A percentile compares a stretch with the other conserved stretches of the same genome.
Conservation (phyloP, 2,113 vertebrate species). For the Tragelaphus scriptus region DNA sequence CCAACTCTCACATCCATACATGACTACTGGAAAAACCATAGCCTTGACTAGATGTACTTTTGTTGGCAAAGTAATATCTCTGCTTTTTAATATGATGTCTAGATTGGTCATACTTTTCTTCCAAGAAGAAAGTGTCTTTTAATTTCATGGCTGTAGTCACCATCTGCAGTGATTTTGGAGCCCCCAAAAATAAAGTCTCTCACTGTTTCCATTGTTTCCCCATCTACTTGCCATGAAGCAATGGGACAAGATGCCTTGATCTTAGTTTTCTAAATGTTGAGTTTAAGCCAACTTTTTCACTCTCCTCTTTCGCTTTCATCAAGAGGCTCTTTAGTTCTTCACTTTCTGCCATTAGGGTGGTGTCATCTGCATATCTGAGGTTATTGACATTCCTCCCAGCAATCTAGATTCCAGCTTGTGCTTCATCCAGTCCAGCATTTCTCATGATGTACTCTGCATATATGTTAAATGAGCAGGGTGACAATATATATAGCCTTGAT, state of each 20-base stretch:
- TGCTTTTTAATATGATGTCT: background rate
- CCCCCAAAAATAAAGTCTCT: rapidly evolving
- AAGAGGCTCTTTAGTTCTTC: background rate
- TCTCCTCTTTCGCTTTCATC: background rate
- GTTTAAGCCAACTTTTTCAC: background rate
- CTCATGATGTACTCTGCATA: background rate
- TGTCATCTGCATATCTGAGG: background rate
- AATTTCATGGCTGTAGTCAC: background rate
- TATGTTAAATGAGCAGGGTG: background rate
- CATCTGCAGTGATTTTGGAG: background rate
- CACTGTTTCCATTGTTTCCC: background rate
- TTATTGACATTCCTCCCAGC: background rate
- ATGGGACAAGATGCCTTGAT: background rate
- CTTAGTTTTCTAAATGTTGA: background rate
- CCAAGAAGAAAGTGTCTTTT: background rate
- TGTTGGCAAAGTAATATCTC: background rate
- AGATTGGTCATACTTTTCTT: background rate
- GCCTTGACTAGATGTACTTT: background rate
- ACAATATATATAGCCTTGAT: background rate
- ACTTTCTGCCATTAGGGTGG: background rate
- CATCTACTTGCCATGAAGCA: background rate
- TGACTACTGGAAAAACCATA: background rate
- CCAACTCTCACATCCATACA: background rate
- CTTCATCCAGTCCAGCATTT: background rate
- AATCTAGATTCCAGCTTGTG: background rate